phyloP scores from a whole-genome alignment of 2,888 invertebrate genomes.

The Chrysina gloriosa region DNA sequence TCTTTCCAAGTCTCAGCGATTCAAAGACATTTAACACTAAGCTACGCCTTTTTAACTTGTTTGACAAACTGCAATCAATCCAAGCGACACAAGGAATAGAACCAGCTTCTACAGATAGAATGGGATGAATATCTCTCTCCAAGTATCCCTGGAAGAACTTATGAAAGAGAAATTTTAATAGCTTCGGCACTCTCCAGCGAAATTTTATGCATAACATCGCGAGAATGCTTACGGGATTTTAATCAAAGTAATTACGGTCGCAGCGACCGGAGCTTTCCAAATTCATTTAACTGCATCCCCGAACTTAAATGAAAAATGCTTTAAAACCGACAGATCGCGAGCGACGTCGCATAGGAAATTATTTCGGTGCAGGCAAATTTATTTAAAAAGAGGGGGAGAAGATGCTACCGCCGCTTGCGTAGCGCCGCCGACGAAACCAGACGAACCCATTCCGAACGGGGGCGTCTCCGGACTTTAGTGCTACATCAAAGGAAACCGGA shows the following conservation, averaged over 20 bases:
- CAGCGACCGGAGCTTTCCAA: neutral
- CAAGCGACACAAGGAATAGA: no score
- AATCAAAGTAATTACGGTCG: slow-evolving; percentile 11
- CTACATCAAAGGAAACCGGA: slow-evolving; percentile 24
- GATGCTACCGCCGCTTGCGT: neutral
- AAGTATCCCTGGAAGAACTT: neutral
- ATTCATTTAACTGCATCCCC: slow-evolving; percentile 13
- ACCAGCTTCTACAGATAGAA: no score
- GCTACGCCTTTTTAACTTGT: no score
- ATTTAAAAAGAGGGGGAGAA: slow-evolving; percentile 1
- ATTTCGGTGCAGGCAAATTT: slow-evolving; percentile 18
- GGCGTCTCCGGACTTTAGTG: neutral
- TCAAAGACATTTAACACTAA: no score
- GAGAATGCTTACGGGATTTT: neutral
- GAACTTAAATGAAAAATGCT: slow-evolving; percentile 4
- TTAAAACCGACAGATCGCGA: slow-evolving; percentile 6
- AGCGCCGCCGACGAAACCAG: neutral
- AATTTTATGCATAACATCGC: neutral
- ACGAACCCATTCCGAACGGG: slow-evolving; percentile 14
- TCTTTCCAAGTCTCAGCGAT: no score
- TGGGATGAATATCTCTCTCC: no score
- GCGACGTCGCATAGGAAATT: slow-evolving; percentile 15
- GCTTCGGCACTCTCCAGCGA: neutral
- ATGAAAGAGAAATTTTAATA: slow-evolving; percentile 2
- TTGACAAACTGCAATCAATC: no score